phyloP scores from a whole-genome alignment of 2,888 invertebrate species.

The Alentia gelatinosa region DNA sequence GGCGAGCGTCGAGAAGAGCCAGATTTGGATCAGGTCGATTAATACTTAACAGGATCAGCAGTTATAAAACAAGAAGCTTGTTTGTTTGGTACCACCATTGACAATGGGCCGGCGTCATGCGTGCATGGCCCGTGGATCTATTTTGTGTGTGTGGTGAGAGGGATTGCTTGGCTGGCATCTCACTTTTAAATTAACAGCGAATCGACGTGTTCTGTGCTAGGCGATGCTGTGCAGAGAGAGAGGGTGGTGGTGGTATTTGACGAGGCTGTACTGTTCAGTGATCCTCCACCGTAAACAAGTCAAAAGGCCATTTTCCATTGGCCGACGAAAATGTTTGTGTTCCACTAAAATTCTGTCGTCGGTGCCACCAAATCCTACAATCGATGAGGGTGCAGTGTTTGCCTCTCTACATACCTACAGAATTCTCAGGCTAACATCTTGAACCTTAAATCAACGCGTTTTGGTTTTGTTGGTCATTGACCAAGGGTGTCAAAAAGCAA shows the following conservation, averaged over 20 bases:
- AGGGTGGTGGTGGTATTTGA: not conserved
- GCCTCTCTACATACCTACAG: no score
- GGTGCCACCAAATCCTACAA: no score
- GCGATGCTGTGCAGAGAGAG: not conserved
- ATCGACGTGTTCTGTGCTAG: not conserved
- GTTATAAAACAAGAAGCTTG: not conserved
- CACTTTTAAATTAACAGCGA: not conserved
- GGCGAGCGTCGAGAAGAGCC: not conserved
- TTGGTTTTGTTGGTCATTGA: no score
- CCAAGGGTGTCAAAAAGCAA: no score
- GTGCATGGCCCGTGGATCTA: not conserved
- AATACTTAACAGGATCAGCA: not conserved
- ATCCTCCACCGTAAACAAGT: not conserved
- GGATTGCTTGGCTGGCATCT: not conserved
- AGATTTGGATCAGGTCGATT: conserved; percentile 11
- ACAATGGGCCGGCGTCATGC: not conserved
- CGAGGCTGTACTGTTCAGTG: not conserved
- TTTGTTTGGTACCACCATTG: not conserved
- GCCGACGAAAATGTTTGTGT: not conserved
- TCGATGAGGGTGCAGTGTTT: no score
- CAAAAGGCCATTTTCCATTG: not conserved
- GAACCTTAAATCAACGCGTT: no score
- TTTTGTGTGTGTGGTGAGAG: not conserved
- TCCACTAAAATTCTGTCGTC: not conserved
- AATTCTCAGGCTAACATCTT: no score